A percentile compares a stretch with the other conserved stretches of the same genome.
These are phyloP conservation scores for Eupelmus urozonus DNA, from an alignment of 2,888 invertebrate genomes.

Conservation along the genomic window DNA sequence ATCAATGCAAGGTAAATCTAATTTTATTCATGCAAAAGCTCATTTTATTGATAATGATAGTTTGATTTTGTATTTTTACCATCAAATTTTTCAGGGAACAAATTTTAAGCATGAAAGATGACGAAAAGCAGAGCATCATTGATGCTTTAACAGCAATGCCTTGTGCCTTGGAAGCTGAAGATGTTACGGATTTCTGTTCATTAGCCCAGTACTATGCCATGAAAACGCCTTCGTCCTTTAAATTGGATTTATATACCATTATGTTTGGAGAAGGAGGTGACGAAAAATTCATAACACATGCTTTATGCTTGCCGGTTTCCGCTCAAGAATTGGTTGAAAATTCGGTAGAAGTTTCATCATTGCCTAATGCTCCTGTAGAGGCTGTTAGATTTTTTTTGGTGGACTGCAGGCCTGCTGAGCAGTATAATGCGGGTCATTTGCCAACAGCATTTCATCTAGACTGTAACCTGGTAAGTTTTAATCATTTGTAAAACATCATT, in stretches of 20 bases:
- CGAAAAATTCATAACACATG: slow-evolving; percentile 86
- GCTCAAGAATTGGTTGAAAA: slow-evolving; percentile 94
- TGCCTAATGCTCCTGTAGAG: slow-evolving; percentile 79
- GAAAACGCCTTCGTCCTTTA: slow-evolving; percentile 95
- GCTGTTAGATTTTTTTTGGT: slow-evolving; percentile 94
- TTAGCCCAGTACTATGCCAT: slow-evolving; percentile 96
- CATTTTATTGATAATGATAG: background rate
- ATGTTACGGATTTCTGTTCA: slow-evolving; percentile 97
- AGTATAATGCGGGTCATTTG: slow-evolving; percentile 97
- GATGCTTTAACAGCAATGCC: slow-evolving; percentile 87
- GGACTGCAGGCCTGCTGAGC: slow-evolving; percentile 95
- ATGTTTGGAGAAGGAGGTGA: slow-evolving; percentile 80
- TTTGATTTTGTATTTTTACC: background rate
- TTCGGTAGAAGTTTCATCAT: slow-evolving; percentile 81
- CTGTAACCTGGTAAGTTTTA: slow-evolving; percentile 86
- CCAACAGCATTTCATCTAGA: slow-evolving; percentile 99
- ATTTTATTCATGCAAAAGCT: background rate
- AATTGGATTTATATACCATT: slow-evolving; percentile 84
- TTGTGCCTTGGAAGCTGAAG: slow-evolving; percentile 92
- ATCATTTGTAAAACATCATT: too few relatives aligned
- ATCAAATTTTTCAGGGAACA: slow-evolving; percentile 82
- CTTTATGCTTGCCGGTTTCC: slow-evolving; percentile 96
- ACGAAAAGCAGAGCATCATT: slow-evolving; percentile 84
- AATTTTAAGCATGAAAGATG: slow-evolving; percentile 87
- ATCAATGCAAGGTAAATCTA: slow-evolving; percentile 89